These are phyloP conservation scores for Stegostoma tigrinum DNA, from an alignment of 2,113 vertebrate genomes.

Conservation along the genomic window DNA sequence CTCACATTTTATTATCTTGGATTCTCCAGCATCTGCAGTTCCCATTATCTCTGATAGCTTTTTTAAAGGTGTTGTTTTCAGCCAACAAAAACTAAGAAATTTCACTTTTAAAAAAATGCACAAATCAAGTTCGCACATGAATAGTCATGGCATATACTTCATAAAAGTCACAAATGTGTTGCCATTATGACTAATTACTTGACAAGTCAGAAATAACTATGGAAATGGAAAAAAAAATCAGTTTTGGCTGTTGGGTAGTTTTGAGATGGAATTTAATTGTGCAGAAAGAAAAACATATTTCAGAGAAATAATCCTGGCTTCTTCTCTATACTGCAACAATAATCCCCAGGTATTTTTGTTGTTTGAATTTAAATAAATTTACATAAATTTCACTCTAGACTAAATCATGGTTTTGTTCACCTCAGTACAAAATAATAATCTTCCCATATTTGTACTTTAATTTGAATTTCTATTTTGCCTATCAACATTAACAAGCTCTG, in stretches of 20 bases:
- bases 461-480: conserved; percentile 72
- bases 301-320: not conserved
- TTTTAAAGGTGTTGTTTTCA: not conserved
- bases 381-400: conserved; percentile 66
- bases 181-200: not conserved
- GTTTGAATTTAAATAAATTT: conserved; percentile 69
- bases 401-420: conserved; percentile 61
- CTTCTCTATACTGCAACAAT: conserved; percentile 55
- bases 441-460: conserved; percentile 72
- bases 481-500: conserved; percentile 66
- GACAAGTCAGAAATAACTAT: not conserved
- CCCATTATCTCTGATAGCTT: no score
- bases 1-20: no score
- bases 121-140: not conserved
- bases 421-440: conserved; percentile 60
- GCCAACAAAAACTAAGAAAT: not conserved
- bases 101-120: not conserved
- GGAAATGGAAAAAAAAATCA: not conserved
- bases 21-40: no score
- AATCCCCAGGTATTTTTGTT: conserved; percentile 58
- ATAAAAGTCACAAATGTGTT: not conserved
- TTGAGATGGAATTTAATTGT: conserved; percentile 20
- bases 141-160: not conserved
- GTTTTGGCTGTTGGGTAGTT: not conserved
- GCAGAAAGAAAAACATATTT: conserved; percentile 6